Evolutionary conservation across 2,888 invertebrate genomes (phyloP), one percentile per base, ranked within the genome.

Genomic region (Leucophora obtusa): DNA sequence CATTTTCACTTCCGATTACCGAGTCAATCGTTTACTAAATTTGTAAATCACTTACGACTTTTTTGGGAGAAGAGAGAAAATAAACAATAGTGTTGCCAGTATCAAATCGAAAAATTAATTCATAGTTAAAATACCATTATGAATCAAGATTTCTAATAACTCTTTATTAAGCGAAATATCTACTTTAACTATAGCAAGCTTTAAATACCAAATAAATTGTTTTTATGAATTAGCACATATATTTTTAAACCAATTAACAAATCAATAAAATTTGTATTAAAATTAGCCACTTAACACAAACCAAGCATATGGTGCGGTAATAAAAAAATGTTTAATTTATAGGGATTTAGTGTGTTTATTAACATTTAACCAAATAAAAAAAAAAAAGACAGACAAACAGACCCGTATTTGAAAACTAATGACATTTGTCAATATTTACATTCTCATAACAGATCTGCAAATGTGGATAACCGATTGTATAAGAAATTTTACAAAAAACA

Each of bases 381-480:
- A 47, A 47, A 47, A 47, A 47, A 1, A n/a, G n/a, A n/a, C 43
- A 47, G 43, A n/a, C 38, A 35, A 35, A 35, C 43, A 43, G 21
- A 28, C 66, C 66, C 66, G 54, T 56, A 66, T 66, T 54, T 24
- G 53, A 54, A 9, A 66, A 43, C 43, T 43, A 24, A 21, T 54
- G 54, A 69, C 50, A 78, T 68, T 63, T 78, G 68, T 69, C 43
- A 79, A 58, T 60, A 71, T 71, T 70, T 60, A 60, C 70, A 66
- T 79, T 69, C 51, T 51, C 63, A 73, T 21, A 53, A 59, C 38
- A 53, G 73, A 72, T 72, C 56, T 63, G 58, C 54, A 11, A 50
- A 56, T 50, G 35, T 50, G 35, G 21, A 38, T 73, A 59, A 51
- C 51, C 51, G 53, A 72, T 51, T 47, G 14, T 47, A 11, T 38